These are phyloP conservation scores for Dasysyrphus albostriatus DNA, from an alignment of 2,888 invertebrate species.

Conservation along the genomic window DNA sequence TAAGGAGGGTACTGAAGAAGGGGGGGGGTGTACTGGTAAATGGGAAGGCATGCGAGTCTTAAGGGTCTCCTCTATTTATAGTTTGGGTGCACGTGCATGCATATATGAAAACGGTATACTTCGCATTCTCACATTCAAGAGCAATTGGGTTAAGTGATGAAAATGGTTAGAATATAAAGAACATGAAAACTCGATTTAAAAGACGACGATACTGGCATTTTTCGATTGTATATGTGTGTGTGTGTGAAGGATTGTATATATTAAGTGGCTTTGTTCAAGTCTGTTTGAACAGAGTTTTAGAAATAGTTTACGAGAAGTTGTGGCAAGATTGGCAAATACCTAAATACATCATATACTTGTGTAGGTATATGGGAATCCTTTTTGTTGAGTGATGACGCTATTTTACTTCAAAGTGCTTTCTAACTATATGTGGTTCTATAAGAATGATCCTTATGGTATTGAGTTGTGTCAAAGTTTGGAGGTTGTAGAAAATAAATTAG, in stretches of 20 bases:
- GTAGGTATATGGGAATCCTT: constrained; percentile 9
- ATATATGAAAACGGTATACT: constrained; percentile 27
- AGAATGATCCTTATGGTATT: neutral
- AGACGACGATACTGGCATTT: neutral
- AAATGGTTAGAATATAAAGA: constrained; percentile 69
- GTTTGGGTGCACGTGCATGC: constrained; percentile 51
- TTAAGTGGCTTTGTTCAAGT: neutral
- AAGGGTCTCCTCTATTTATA: neutral
- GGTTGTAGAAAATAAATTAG: too few species aligned
- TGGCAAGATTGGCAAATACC: constrained; percentile 2
- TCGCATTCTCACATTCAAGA: constrained; percentile 40
- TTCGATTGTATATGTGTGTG: neutral
- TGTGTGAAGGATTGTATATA: neutral
- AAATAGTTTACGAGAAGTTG: constrained; percentile 23
- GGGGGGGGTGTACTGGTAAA: neutral
- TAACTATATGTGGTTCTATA: constrained; percentile 18
- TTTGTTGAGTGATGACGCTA: constrained; percentile 59
- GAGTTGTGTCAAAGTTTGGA: too few species aligned
- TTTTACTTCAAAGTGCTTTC: constrained; percentile 38
- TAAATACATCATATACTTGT: neutral
- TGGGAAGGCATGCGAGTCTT: neutral
- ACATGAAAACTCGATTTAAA: constrained; percentile 68
- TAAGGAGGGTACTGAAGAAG: neutral
- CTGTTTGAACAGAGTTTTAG: constrained; percentile 33
- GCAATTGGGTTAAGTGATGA: constrained; percentile 73